Conservation (phyloP, 2,113 vertebrate genomes). For the Lepisosteus oculatus region DNA sequence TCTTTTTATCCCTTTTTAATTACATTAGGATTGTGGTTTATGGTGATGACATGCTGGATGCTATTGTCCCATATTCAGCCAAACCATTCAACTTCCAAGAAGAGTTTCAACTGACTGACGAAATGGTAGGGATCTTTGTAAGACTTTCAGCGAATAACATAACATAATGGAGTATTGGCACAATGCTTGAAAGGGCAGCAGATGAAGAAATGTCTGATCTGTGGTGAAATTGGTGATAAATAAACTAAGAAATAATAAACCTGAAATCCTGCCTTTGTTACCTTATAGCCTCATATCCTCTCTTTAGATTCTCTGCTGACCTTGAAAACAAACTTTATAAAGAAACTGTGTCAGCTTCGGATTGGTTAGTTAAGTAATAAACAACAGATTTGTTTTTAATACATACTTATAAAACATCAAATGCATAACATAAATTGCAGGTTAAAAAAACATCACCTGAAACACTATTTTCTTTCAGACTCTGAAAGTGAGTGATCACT, state of each 20-base stretch:
- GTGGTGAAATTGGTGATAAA: too few species aligned
- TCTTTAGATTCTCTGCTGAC: too few species aligned
- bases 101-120: conserved; percentile 43
- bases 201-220: too few species aligned
- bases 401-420: background rate
- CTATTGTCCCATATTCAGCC: conserved; percentile 59
- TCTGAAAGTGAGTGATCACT: conserved; percentile 64
- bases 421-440: background rate
- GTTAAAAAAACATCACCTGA: background rate
- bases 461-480: conserved; percentile 43
- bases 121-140: conserved; percentile 48
- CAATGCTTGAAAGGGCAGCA: too few species aligned
- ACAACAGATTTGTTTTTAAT: background rate
- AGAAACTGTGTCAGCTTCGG: too few species aligned
- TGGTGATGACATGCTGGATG: conserved; percentile 55
- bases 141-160: too few species aligned
- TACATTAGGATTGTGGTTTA: conserved; percentile 71
- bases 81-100: conserved; percentile 69
- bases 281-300: too few species aligned
- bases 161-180: too few species aligned
- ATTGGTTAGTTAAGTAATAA: background rate
- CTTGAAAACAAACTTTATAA: too few species aligned
- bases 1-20: background rate
- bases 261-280: too few species aligned
- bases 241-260: too few species aligned